Conservation (phyloP, 2,113 vertebrate species). For the Atractosteus spatula region DNA sequence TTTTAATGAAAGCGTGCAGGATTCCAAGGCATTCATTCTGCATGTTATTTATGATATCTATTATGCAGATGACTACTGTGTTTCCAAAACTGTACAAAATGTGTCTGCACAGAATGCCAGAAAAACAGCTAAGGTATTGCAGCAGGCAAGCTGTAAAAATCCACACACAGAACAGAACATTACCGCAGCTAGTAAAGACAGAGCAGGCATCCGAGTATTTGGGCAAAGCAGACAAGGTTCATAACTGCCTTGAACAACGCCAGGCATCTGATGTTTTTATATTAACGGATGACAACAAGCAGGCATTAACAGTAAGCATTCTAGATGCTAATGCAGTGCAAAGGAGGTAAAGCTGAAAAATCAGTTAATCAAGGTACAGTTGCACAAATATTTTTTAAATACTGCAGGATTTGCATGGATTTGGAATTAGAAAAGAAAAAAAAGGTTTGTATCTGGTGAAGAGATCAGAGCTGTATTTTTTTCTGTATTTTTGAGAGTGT, state of each 20-base stretch:
- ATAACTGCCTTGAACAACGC: constrained; percentile 6
- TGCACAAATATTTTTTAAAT: constrained; percentile 67
- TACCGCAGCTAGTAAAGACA: neutral
- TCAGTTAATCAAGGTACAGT: constrained; percentile 69
- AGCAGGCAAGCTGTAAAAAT: constrained; percentile 62
- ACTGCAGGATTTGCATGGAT: constrained; percentile 68
- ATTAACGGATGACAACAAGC: constrained; percentile 17
- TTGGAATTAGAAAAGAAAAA: constrained; percentile 67
- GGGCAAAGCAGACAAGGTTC: constrained; percentile 48
- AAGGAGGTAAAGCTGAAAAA: constrained; percentile 57
- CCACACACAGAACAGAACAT: constrained; percentile 52
- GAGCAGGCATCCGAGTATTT: constrained; percentile 57
- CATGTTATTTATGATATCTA: constrained; percentile 23
- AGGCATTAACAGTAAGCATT: constrained; percentile 30
- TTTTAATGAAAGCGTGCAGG: constrained; percentile 21
- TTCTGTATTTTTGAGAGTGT: constrained; percentile 41
- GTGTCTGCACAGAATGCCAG: neutral
- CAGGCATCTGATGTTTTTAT: constrained; percentile 1
- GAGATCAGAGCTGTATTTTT: constrained; percentile 63
- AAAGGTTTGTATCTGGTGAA: constrained; percentile 52
- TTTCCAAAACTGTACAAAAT: neutral
- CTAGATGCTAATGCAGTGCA: constrained; percentile 60
- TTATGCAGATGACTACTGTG: constrained; percentile 5
- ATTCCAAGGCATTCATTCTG: neutral
- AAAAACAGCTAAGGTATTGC: constrained; percentile 29